phyloP scores from a whole-genome alignment of 2,888 invertebrate species.

The Calliphora vomitoria region DNA sequence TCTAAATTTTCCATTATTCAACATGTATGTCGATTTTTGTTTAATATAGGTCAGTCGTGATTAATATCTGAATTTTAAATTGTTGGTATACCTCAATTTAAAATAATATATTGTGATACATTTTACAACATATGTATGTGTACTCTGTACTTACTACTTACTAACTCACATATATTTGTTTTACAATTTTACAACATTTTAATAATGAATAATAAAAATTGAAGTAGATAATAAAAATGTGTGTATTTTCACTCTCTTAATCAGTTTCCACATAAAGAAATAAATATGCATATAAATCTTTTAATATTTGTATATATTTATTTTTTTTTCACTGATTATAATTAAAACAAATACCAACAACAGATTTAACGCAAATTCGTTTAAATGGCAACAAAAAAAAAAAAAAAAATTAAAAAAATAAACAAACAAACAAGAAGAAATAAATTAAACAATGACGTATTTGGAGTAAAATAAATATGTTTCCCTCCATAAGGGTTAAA shows the following conservation, averaged over 20 bases:
- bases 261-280: background rate
- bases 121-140: background rate
- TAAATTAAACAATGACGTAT: slow-evolving; percentile 29
- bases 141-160: too few species aligned
- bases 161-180: background rate
- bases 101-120: background rate
- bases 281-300: slow-evolving; percentile 9
- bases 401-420: background rate
- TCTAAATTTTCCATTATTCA: too few species aligned
- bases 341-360: slow-evolving; percentile 17
- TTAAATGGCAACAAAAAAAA: background rate
- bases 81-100: background rate
- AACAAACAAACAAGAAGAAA: slow-evolving; percentile 3
- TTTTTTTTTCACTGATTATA: background rate
- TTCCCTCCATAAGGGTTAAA: slow-evolving; percentile 4
- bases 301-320: background rate
- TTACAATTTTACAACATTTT: background rate
- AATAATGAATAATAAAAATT: background rate
- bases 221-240: background rate
- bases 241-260: slow-evolving; percentile 9
- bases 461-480: slow-evolving; percentile 6
- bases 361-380: background rate
- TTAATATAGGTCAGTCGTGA: slow-evolving; percentile 39
- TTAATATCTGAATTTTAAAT: slow-evolving; percentile 5
- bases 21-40: background rate